A percentile compares a stretch with the other conserved stretches of the same genome.
Evolutionary conservation across 1,140 invertebrate species (phyloP).

Genomic region (Drosophila leontia): DNA sequence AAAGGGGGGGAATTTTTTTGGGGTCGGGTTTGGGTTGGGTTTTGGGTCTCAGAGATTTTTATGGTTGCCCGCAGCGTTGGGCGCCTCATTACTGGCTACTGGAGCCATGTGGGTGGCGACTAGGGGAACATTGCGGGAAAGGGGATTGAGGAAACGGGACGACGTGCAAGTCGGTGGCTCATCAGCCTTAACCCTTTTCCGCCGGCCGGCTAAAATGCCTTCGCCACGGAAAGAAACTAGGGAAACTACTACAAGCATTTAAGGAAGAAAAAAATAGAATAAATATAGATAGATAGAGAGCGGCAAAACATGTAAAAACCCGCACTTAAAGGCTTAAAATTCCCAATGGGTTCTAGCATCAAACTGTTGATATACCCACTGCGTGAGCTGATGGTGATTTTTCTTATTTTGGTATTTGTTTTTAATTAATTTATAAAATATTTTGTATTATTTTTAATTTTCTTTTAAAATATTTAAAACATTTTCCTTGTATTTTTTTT

Average conservation of each 20-base stretch:
- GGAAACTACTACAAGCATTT: not conserved
- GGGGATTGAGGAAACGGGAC: constrained; percentile 15
- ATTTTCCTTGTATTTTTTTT: too few relatives aligned
- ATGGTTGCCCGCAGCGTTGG: constrained; percentile 77
- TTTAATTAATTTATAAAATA: too few relatives aligned
- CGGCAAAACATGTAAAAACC: too few relatives aligned
- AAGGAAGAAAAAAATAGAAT: not conserved
- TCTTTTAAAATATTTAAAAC: too few relatives aligned
- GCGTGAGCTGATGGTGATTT: too few relatives aligned
- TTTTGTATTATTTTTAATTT: too few relatives aligned
- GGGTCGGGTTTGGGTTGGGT: not conserved
- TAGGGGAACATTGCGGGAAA: not conserved
- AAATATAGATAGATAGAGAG: not conserved
- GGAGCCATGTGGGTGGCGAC: constrained; percentile 16
- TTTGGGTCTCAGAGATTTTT: constrained; percentile 59
- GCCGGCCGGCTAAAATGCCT: constrained; percentile 17
- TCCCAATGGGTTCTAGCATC: not conserved
- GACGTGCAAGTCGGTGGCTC: constrained; percentile 53
- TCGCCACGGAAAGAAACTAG: not conserved
- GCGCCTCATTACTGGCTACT: constrained; percentile 68
- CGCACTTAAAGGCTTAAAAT: not conserved
- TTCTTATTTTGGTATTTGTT: too few relatives aligned
- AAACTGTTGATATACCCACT: not conserved
- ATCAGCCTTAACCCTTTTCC: constrained; percentile 79
- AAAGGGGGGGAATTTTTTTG: constrained; percentile 2